Evolutionary conservation across 2,113 vertebrate genomes (phyloP), one percentile per base, ranked within the genome.

Genomic region (Piprites chloris): DNA sequence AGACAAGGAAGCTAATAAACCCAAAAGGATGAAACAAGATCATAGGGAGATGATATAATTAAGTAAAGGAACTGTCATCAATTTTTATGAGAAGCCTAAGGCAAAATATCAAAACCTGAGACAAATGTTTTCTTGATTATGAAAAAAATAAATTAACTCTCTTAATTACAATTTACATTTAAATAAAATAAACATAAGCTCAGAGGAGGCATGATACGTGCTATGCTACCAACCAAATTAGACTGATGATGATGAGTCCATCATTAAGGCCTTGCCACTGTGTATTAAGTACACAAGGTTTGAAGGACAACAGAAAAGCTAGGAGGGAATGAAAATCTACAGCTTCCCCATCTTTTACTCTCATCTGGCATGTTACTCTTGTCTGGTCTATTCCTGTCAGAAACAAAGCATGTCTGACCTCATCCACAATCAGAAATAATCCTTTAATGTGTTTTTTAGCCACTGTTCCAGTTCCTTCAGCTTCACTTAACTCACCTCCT

Each of bases 361-460:
- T 87, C 71, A 73, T 85, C 58, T 69, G n/a, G 56, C 62, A 58
- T 92, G 66, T 47, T 89, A 85, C 65, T 91, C 80, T 83, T 39
- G 79, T 62, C 90, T 90, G 39, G 17, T 58, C 79, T 67, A 46
- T 47, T 90, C 46, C 71, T 7, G 4, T 71, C 72, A 71, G 74
- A 89, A 95, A 87, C 63, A 93, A 95, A 90, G 78, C 55, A 80
- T 28, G 35, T 69, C 93, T 97, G 95, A 96, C 91, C 91, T 96
- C 95, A 93, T 89, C 67, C 67, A 83, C 69, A 90, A 80, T 46
- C 59, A 93, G 68, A 96, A 85, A 87, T 93, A 94, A 95, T 91
- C 87, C 85, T 94, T 95, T 94, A 94, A 96, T 85, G 63, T 86
- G 75, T 89, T 91, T 56, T 94, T 81, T 47, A 95, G 72, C 71